Evolutionary conservation across 2,888 invertebrate species (phyloP).

Genomic region (Caenorhabditis sp.): DNA sequence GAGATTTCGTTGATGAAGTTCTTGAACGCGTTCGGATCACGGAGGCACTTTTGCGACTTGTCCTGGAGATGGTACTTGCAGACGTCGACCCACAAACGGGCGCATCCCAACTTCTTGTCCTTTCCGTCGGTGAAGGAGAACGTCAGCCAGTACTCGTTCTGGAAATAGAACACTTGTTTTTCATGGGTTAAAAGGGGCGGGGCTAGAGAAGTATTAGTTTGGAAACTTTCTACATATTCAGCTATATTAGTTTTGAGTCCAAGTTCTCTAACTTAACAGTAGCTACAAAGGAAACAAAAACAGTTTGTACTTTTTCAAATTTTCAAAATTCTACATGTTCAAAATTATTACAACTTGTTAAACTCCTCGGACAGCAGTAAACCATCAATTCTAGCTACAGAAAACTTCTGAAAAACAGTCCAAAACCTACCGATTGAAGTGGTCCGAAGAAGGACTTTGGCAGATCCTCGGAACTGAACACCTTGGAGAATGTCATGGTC

Average conservation of each 20-base stretch:
- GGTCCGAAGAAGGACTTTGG: slow-evolving; percentile 83
- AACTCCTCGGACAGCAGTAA: too few relatives aligned
- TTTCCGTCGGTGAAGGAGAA: slow-evolving; percentile 83
- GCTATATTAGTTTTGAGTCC: too few relatives aligned
- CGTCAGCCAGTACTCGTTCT: slow-evolving; percentile 84
- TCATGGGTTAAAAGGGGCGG: too few relatives aligned
- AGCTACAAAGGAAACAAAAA: too few relatives aligned
- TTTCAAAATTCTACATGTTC: too few relatives aligned
- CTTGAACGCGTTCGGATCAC: slow-evolving; percentile 83
- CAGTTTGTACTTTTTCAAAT: too few relatives aligned
- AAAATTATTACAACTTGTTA: too few relatives aligned
- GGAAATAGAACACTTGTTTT: slow-evolving; percentile 27
- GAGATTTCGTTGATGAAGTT: slow-evolving; percentile 83
- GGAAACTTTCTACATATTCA: too few relatives aligned
- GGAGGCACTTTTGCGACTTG: slow-evolving; percentile 82
- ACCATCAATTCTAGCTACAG: too few relatives aligned
- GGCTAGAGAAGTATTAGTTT: too few relatives aligned
- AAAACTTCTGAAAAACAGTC: background rate
- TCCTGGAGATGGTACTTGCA: slow-evolving; percentile 82
- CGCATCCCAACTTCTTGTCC: slow-evolving; percentile 82
- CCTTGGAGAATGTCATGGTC: slow-evolving; percentile 83
- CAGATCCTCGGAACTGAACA: slow-evolving; percentile 83
- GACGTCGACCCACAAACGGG: slow-evolving; percentile 82
- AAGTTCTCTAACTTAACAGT: too few relatives aligned
- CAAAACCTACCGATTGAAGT: slow-evolving; percentile 80